Base-by-base conservation (phyloP, 2,888 invertebrate genomes). In the Nomada goodeniana region DNA sequence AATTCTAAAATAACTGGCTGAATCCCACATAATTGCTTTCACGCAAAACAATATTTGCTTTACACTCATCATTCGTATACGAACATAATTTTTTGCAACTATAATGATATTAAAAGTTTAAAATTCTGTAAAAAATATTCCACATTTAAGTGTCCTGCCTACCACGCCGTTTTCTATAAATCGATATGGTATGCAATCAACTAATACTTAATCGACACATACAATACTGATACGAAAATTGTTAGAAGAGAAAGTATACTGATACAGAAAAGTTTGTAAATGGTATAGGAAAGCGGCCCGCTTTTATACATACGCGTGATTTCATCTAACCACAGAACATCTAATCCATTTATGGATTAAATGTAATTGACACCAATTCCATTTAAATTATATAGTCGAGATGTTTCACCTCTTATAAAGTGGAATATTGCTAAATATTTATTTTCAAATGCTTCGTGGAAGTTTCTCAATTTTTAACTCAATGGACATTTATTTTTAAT, bases 171-270 rank as follows among this genome's bases (percentile, higher is more conserved):
- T 47, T 47, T 47, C 9, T 53, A 53, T 10, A 53, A 18, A 53
- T n/a, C n/a, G 20, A 7, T 20, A n/a, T 5, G 18, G n/a, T 50
- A n/a, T n/a, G n/a, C 7, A 13, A 23, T 18, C 7, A 29, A n/a
- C 5, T 29, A 65, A 29, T n/a, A 26, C 2, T 64, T 29, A 13
- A 50, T 2, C 26, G 11, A 10, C 23, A 13, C 4, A 5, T 13
- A 57, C 13, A 57, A 23, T 57, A 26, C 15, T 3, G 26, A 13
- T 26, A 4, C 23, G 23, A 26, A 26, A 9, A 4, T 26, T 26
- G 73, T 83, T 76, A 50, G 57, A 57, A 76, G 82, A 86, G 84
- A 83, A 86, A 85, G 82, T 84, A 74, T 81, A 86, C 83, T 87
- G 86, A 84, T 81, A 85, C 76, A 86, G 78, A 85, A 76, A 83